Percentiles rank a stretch among this genome's conserved stretches.
Evolutionary conservation across 2,888 invertebrate species (phyloP).

Genomic region (Melanargia galathea): DNA sequence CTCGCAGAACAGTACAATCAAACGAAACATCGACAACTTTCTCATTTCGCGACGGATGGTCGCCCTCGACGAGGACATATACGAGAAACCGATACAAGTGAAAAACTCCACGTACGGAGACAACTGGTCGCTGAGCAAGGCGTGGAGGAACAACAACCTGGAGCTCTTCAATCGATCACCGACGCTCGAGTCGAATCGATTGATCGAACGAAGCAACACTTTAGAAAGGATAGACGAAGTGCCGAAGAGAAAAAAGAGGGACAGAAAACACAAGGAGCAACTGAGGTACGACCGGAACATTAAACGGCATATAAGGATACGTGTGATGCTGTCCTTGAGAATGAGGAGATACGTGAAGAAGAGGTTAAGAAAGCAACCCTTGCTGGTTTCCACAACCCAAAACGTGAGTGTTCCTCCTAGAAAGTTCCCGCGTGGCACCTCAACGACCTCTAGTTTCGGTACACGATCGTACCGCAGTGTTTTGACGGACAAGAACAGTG

Average conservation of each 20-base stretch:
- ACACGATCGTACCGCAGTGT: constrained; percentile 72
- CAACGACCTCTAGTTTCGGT: constrained; percentile 68
- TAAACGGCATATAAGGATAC: constrained; percentile 84
- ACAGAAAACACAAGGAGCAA: constrained; percentile 72
- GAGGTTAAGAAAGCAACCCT: constrained; percentile 55
- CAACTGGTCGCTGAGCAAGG: constrained; percentile 79
- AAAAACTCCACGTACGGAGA: constrained; percentile 71
- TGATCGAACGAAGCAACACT: constrained; percentile 54
- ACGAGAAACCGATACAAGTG: constrained; percentile 69
- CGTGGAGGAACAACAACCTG: constrained; percentile 69
- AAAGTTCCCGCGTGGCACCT: constrained; percentile 62
- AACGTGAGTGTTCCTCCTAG: constrained; percentile 65
- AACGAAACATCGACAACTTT: constrained; percentile 71
- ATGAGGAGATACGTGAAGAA: constrained; percentile 81
- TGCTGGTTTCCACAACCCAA: constrained; percentile 46
- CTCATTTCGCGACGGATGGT: constrained; percentile 68
- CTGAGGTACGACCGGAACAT: constrained; percentile 82
- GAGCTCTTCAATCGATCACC: constrained; percentile 66
- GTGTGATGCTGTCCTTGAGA: constrained; percentile 86
- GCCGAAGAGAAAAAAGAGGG: constrained; percentile 59
- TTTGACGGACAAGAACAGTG: constrained; percentile 68
- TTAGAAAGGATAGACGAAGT: constrained; percentile 72
- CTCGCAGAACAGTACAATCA: constrained; percentile 68
- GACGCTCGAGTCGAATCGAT: constrained; percentile 53
- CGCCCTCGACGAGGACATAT: constrained; percentile 71